These are phyloP conservation scores for Ophion slaviceki DNA, from an alignment of 2,888 invertebrate genomes.

Conservation along the genomic window DNA sequence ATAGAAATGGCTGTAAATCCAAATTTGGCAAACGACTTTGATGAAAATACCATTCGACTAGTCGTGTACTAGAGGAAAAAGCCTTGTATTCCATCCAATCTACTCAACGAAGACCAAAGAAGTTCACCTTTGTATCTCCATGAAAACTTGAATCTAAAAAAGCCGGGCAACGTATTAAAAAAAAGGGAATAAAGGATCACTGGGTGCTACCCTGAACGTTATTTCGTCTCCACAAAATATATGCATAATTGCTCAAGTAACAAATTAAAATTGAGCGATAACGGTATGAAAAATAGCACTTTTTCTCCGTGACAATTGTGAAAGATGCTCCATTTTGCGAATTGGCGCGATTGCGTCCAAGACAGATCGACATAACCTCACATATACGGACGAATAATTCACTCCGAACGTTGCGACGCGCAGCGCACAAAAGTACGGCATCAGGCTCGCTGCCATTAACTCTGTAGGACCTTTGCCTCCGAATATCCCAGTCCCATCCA, in stretches of 20 bases:
- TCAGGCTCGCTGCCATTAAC: too few species aligned
- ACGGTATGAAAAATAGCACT: too few species aligned
- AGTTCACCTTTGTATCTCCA: background rate
- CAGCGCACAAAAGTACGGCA: too few species aligned
- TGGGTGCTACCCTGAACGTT: background rate
- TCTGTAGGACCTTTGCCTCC: too few species aligned
- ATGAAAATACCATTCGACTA: background rate
- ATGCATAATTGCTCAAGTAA: background rate
- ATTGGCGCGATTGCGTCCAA: too few species aligned
- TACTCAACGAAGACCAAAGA: background rate
- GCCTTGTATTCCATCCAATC: background rate
- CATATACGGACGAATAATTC: too few species aligned
- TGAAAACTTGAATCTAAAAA: too few species aligned
- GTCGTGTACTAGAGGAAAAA: background rate
- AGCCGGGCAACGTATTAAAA: background rate
- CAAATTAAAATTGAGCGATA: background rate
- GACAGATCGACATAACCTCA: too few species aligned
- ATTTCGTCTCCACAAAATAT: background rate
- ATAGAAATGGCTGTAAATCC: background rate
- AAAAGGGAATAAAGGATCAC: background rate
- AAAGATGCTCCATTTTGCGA: too few species aligned
- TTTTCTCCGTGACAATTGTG: too few species aligned
- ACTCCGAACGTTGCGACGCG: too few species aligned
- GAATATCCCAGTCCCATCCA: too few species aligned
- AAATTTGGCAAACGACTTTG: background rate